Conservation (phyloP, 2,113 vertebrate species). For the Prochilodus magdalenae region DNA sequence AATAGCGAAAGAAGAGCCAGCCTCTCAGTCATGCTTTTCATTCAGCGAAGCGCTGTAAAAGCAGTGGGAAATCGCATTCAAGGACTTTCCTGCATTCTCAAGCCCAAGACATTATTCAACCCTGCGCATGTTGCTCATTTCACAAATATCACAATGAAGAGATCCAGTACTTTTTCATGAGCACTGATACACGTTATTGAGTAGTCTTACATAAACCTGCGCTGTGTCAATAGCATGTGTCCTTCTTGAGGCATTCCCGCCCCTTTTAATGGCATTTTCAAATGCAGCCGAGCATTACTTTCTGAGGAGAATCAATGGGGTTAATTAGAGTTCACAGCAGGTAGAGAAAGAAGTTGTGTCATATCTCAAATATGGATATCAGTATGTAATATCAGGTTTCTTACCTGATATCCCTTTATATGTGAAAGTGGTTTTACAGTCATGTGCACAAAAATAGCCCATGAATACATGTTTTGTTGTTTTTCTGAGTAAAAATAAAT, state of each 20-base stretch:
- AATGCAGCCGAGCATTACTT: constrained; percentile 47
- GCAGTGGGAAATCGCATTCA: not conserved
- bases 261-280: constrained; percentile 46
- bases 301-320: constrained; percentile 50
- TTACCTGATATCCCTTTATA: not conserved
- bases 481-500: too few relatives aligned
- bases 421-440: not conserved
- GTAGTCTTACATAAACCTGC: constrained; percentile 39
- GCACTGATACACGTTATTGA: constrained; percentile 36
- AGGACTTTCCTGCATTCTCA: constrained; percentile 21
- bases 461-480: too few relatives aligned
- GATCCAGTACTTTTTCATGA: constrained; percentile 8
- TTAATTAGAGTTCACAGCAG: constrained; percentile 41
- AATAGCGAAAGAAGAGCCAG: not conserved
- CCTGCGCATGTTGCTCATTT: constrained; percentile 33
- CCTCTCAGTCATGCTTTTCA: not conserved
- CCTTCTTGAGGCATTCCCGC: constrained; percentile 33
- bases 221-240: constrained; percentile 30
- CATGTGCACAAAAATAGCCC: too few relatives aligned
- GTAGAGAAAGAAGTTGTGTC: constrained; percentile 1
- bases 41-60: not conserved
- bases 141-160: not conserved
- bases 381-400: not conserved
- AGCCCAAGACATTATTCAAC: not conserved
- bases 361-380: not conserved